Conservation (phyloP, 2,797 vertebrate genomes). For the Heterohyrax brucei region DNA sequence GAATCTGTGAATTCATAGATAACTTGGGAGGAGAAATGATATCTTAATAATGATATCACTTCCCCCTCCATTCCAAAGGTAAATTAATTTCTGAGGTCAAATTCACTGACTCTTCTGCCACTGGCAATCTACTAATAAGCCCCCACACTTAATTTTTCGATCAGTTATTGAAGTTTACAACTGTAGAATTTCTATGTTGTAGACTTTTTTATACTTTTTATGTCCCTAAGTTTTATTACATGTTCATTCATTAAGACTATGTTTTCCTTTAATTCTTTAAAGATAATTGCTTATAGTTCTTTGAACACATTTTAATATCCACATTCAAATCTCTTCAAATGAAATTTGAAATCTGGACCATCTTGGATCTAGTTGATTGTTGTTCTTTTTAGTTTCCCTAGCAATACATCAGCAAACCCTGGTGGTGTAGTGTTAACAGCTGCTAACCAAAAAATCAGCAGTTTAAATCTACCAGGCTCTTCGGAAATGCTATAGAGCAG, state of each 20-base stretch:
- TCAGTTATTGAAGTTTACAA: conserved; percentile 61
- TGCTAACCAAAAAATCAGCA: no score
- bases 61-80: conserved; percentile 6
- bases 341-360: conserved; percentile 17
- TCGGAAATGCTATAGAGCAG: no score
- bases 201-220: conserved; percentile 59
- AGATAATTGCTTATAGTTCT: not conserved
- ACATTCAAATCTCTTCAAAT: not conserved
- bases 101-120: not conserved
- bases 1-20: conserved; percentile 3
- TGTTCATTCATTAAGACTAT: not conserved
- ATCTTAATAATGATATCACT: not conserved
- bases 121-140: conserved; percentile 54
- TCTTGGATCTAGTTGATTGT: not conserved
- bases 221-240: conserved; percentile 46
- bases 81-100: conserved; percentile 65
- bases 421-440: no score
- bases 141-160: conserved; percentile 54
- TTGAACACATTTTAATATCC: not conserved
- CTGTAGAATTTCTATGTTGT: conserved; percentile 35
- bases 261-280: conserved; percentile 47
- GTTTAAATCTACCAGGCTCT: no score
- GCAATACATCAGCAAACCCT: not conserved
- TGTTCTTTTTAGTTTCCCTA: not conserved
- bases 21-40: not conserved